Evolutionary conservation across 1,140 invertebrate genomes (phyloP), one percentile per base, ranked within the genome.

Genomic region (Mya arenaria): DNA sequence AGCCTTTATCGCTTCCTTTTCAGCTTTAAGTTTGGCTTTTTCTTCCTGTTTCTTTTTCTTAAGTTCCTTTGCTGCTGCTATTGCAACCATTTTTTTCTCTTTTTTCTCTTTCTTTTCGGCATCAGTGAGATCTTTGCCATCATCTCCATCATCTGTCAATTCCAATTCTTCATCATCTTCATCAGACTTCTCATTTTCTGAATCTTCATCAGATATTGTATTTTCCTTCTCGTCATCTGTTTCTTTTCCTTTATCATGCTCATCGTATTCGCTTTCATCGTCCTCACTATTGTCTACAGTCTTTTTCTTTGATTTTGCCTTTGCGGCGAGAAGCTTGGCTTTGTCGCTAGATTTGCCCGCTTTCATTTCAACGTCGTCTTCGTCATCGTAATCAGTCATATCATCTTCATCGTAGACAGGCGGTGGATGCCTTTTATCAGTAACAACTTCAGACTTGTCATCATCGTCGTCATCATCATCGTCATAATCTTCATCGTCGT

Each of bases 21-120:
- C 56, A 6, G 23, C 39, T 48, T 65, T 62, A 19, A 19, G n/a
- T 62, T 77, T 30, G 34, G 36, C 19, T n/a, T 52, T 63, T 25
- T 63, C 73, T 52, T 65, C 58, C 37, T 55, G 23, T 77, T 62
- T 77, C 23, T 48, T 77, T 10, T 62, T 41, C 52, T 36, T 39
- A 23, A 63, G 32, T 62, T 63, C 73, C 65, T 77, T 77, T 25
- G 73, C 73, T 15, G 60, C 73, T 23, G 37, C 58, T 19, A 77
- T 19, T 25, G 73, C 58, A 13, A 41, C 73, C 3, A 77, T 34
- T 65, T 66, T 65, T 17, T 77, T 65, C 13, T 65, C 62, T 32
- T 65, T 77, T n/a, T 77, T 77, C 30, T 77, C 60, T 32, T 77
- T 28, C 60, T 28, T 25, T 19, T 28, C 30, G 25, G 60, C 30